Base-by-base conservation (phyloP, 1,140 invertebrate genomes). In the Nylanderia fulva region DNA sequence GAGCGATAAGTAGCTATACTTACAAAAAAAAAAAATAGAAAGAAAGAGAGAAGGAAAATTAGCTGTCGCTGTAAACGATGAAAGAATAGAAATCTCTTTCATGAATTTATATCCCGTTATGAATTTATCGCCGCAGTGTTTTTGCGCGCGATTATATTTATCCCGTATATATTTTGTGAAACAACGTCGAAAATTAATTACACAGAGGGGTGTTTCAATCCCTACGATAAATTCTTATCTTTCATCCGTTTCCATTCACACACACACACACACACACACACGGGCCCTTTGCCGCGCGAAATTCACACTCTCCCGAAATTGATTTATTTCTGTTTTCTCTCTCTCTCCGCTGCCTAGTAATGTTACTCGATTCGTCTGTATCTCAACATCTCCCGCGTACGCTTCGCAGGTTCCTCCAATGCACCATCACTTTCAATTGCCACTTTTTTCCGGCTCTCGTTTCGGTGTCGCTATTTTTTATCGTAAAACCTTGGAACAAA, bases 191-290 rank as follows among this genome's bases (percentile, higher is more conserved):
- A 42, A 56, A 21, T 69, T 64, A 48, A 68, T 45, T 61, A 42
- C 29, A 27, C 21, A 21, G 18, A 9, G 27, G 11, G 7, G n/a
- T 54, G 27, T 68, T 66, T 27, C 15, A 6, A 29, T 21, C 21
- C 45, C 45, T 18, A 15, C 24, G 39, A 82, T 82, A 71, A 82
- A 71, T 71, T 68, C 36, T 82, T 71, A 82, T 82, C 52, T 82
- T 15, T 71, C 13, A 42, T 42, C 18, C 21, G 13, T 45, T 27
- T n/a, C 21, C 60, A 15, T 27, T 66, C n/a, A 13, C 18, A 33
- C 29, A n/a, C n/a, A n/a, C n/a, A n/a, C n/a, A n/a, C n/a, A n/a
- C n/a, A n/a, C n/a, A n/a, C n/a, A n/a, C n/a, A n/a, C n/a, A n/a
- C 13, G n/a, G 42, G 45, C 13, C 61, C 13, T 60, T 75, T 42